These are phyloP conservation scores for Adelognathus sp. DNA, from an alignment of 2,888 invertebrate genomes.

Conservation along the genomic window DNA sequence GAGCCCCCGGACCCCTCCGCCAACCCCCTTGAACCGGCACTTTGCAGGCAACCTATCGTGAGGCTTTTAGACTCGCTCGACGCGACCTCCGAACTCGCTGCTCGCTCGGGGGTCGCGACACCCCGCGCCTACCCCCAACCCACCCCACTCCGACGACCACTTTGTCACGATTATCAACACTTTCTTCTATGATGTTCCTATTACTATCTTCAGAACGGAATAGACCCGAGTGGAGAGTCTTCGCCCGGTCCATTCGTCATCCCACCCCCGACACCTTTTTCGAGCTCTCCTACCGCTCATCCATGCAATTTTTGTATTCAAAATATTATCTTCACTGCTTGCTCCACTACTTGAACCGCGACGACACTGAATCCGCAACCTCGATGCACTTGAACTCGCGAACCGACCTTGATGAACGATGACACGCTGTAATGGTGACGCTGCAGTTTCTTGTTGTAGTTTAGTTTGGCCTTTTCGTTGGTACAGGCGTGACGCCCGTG, in stretches of 20 bases:
- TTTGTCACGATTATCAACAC: constrained; percentile 29
- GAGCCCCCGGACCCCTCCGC: constrained; percentile 67
- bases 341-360: neutral
- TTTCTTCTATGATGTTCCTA: neutral
- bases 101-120: constrained; percentile 66
- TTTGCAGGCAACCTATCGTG: constrained; percentile 79
- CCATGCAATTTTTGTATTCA: neutral
- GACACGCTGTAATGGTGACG: constrained; percentile 13
- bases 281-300: neutral
- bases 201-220: neutral
- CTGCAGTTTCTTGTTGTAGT: neutral
- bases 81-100: constrained; percentile 69
- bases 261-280: constrained; percentile 3
- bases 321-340: constrained; percentile 30
- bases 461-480: neutral
- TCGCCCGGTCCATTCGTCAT: constrained; percentile 61
- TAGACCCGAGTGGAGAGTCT: neutral
- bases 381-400: constrained; percentile 45
- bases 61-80: constrained; percentile 69
- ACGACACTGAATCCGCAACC: constrained; percentile 14
- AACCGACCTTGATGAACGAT: constrained; percentile 30
- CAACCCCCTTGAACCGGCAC: constrained; percentile 73
- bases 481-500: neutral
- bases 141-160: constrained; percentile 54
- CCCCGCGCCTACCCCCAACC: constrained; percentile 58